These are phyloP conservation scores for Drosophila pseudoananassae DNA, from an alignment of 1,140 invertebrate species.

Conservation along the genomic window DNA sequence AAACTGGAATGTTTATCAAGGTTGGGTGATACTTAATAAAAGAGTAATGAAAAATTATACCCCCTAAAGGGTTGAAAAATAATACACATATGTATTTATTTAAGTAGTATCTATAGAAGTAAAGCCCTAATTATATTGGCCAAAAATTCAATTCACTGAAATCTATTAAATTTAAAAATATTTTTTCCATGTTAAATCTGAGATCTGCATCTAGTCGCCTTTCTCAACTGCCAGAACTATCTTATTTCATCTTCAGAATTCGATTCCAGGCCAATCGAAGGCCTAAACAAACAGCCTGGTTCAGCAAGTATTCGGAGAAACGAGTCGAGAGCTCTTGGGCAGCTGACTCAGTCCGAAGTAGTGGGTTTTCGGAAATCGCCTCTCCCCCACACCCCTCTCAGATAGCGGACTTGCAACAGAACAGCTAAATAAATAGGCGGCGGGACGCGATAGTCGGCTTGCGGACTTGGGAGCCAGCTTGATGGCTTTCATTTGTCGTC, in stretches of 20 bases:
- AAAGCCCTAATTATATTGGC: no score
- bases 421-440: constrained; percentile 46
- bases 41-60: no score
- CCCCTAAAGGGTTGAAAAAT: no score
- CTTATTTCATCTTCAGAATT: not conserved
- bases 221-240: not conserved
- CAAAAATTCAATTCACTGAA: no score
- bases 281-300: constrained; percentile 14
- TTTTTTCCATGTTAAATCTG: not conserved
- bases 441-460: constrained; percentile 4
- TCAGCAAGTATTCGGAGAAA: constrained; percentile 23
- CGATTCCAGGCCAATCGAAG: constrained; percentile 17
- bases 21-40: no score
- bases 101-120: no score
- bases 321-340: constrained; percentile 10
- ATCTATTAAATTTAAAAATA: not conserved
- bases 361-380: constrained; percentile 15
- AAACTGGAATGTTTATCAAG: no score
- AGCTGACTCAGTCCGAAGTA: constrained; percentile 24
- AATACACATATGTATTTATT: no score
- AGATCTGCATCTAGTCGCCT: not conserved
- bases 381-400: not conserved
- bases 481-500: constrained; percentile 17
- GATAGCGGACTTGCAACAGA: constrained; percentile 11
- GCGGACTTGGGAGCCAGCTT: constrained; percentile 1